Conservation (phyloP, 2,797 vertebrate species). For the Sphenodon punctatus region DNA sequence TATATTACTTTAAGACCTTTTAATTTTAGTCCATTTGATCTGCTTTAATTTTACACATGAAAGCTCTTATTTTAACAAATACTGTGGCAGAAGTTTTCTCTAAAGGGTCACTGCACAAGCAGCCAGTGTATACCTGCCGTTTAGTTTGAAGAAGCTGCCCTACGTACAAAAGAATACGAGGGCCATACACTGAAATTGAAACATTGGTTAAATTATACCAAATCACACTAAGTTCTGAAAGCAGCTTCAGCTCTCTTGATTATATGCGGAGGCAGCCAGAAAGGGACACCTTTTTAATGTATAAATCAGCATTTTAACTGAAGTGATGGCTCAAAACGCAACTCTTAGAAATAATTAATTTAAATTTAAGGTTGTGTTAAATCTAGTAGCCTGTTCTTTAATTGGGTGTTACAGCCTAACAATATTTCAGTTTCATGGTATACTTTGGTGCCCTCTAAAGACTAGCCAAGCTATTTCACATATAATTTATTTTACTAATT, state of each 20-base stretch:
- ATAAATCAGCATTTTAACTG: neutral
- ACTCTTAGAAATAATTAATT: neutral
- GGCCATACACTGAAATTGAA: rapidly evolving
- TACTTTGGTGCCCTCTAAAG: constrained; percentile 7
- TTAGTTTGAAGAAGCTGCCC: too few species aligned
- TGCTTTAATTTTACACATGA: too few species aligned
- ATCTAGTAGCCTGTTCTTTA: neutral
- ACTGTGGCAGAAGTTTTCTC: too few species aligned
- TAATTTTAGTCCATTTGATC: too few species aligned
- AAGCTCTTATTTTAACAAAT: too few species aligned
- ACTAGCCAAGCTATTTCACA: neutral
- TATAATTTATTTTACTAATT: constrained; percentile 3
- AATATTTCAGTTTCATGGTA: neutral
- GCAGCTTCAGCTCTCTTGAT: neutral
- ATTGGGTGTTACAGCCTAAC: neutral
- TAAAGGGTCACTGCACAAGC: too few species aligned
- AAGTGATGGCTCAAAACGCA: neutral
- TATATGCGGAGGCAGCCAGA: neutral
- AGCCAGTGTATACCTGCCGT: too few species aligned
- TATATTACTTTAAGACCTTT: too few species aligned
- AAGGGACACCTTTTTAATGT: neutral
- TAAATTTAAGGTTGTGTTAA: neutral
- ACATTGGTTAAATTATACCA: neutral
- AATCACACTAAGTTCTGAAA: neutral
- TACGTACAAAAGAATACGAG: too few species aligned